Conservation (phyloP, 1,140 invertebrate species). For the Glossosoma conforme region DNA sequence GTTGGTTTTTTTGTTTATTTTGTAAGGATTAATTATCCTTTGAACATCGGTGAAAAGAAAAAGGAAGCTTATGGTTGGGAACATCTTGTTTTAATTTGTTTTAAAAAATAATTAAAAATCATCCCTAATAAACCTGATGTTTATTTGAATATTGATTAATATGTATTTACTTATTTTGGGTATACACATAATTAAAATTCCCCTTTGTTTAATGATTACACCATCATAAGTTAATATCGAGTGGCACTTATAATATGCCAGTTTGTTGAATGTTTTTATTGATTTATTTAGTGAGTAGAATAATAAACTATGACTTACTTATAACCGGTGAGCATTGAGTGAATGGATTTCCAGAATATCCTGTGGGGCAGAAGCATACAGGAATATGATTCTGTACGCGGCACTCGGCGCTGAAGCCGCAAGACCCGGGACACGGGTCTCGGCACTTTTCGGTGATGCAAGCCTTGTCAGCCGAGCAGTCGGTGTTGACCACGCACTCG, state of each 20-base stretch:
- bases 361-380: conserved; percentile 65
- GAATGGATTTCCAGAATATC: conserved; percentile 72
- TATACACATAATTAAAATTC: too few species aligned
- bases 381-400: conserved; percentile 73
- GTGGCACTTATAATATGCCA: background rate
- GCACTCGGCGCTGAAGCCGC: conserved; percentile 72
- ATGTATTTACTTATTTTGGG: too few species aligned
- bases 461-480: conserved; percentile 69
- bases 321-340: conserved; percentile 48
- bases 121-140: too few species aligned
- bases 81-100: conserved; percentile 33
- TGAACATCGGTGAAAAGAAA: too few species aligned
- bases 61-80: too few species aligned
- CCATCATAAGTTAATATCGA: background rate
- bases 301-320: conserved; percentile 37
- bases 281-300: background rate
- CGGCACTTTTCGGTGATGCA: conserved; percentile 75
- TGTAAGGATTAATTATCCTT: too few species aligned
- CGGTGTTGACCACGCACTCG: conserved; percentile 56
- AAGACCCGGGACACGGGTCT: conserved; percentile 76
- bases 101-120: conserved; percentile 1
- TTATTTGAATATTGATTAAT: too few species aligned
- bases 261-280: background rate
- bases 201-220: conserved; percentile 7
- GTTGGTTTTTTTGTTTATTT: too few species aligned